Evolutionary conservation across 1,140 invertebrate genomes (phyloP), one percentile per base, ranked within the genome.

Genomic region (Drosophila melanica): DNA sequence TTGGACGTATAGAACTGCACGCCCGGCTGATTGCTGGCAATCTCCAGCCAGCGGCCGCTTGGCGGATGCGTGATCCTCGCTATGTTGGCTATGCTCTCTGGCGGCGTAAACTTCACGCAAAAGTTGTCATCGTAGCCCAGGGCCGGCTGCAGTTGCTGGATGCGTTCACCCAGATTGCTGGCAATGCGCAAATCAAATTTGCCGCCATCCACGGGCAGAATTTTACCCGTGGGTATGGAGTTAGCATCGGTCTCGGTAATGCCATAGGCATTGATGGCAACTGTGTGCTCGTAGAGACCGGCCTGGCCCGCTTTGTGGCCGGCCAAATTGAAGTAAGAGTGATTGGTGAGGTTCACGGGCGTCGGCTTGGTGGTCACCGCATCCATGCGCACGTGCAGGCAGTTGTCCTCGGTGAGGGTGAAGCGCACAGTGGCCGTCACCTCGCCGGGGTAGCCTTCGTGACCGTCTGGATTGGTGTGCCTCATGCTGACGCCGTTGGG

Each of bases 291-390:
- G 73, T 96, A 95, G 1, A 97, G 75, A 74, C 94, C 94, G 2
- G 78, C 74, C 1, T 92, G 73, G 0, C 93, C 94, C 20, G 90
- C 55, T 2, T 92, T 80, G 92, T 98, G 96, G 4, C 98, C 98
- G 63, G 95, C 97, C 35, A 99, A 92, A 93, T 99, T 99, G 90
- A 99, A 99, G 91, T 98, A 99, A 5, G 96, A 94, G 91, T 99
- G 98, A 92, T 98, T 98, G 0, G 97, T 97, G 42, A 99, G 92
- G 92, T 98, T 99, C 0, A 99, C 94, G 2, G 96, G 95, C 0
- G 97, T 98, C 7, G 95, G 93, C 90, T 96, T 96, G 0, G 94
- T 95, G 0, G 95, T 94, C 6, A 93, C 94, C 0, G 97, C 96
- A 63, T 93, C 93, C 92, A 97, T 97, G 16, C 94, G 92, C 4